These are phyloP conservation scores for Protobothrops flavoviridis DNA, from an alignment of 2,113 vertebrate genomes.

Conservation along the genomic window DNA sequence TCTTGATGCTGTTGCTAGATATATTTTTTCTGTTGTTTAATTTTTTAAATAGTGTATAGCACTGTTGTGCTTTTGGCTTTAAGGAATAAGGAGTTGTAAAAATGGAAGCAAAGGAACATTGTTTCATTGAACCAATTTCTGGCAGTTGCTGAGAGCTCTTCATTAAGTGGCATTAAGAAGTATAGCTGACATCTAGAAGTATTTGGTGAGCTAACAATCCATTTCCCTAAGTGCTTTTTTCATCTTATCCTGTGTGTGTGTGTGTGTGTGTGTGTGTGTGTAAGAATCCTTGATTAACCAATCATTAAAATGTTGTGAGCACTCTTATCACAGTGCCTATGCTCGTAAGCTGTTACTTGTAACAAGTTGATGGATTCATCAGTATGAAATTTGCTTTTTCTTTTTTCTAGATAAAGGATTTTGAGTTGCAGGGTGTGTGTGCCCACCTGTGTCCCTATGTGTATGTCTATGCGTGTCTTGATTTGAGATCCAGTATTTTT, in stretches of 20 bases:
- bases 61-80: background rate
- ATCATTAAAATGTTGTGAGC: background rate
- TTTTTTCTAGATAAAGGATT: background rate
- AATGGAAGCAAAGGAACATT: background rate
- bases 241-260: background rate
- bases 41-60: background rate
- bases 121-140: constrained; percentile 8
- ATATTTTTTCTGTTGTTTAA: background rate
- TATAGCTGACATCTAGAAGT: background rate
- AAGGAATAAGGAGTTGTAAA: background rate
- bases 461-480: background rate
- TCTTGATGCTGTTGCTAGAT: background rate
- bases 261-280: background rate
- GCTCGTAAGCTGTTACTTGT: background rate
- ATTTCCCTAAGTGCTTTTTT: background rate
- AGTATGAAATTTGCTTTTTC: background rate
- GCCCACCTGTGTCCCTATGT: background rate
- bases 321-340: background rate
- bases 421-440: background rate
- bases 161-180: background rate
- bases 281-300: background rate
- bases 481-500: background rate
- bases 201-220: background rate
- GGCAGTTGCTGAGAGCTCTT: background rate
- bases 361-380: background rate